Evolutionary conservation across 2,113 vertebrate genomes (phyloP), one percentile per base, ranked within the genome.

Genomic region (Eolophus roseicapilla): DNA sequence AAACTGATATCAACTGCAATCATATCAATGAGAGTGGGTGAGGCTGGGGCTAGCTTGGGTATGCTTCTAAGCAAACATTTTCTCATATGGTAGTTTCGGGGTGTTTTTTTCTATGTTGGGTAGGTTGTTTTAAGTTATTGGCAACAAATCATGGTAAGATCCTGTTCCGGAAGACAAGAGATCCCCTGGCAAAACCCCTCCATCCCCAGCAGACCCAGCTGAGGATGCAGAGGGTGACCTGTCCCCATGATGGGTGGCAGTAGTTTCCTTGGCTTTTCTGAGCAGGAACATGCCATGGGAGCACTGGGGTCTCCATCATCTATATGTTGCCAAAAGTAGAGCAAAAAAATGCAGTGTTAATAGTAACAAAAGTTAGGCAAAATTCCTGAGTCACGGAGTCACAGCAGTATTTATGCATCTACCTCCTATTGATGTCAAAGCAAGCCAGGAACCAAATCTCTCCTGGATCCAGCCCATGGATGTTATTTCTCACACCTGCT

Each of bases 301-400:
- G 20, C 68, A 17, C 3, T 15, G 28, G 9, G 28, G 9, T 20
- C 7, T 95, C 0, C 0, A 35, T n/a, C 37, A 53, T 35, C 24
- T 62, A 4, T 2, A 9, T 10, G 17, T 21, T 57, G 24, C 8
- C 57, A 47, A 57, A 79, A 53, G 17, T 3, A 69, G 21, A 86
- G 53, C 16, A 52, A 57, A 87, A 43, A 10, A 9, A 13, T 35
- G 5, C 29, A 24, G 27, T 2, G 10, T 11, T 75, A 55, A 46
- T 2, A 18, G 23, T 5, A 60, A 47, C 23, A 24, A 64, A 63
- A 96, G 29, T 7, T 2, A 35, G 79, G 18, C 71, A 19, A 71
- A 80, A 79, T 11, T 21, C 6, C 24, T 0, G 11, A 88, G 78
- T 27, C 24, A 9, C 74, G 71, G 69, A 60, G 23, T 43, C 57